Base-by-base conservation (phyloP, 2,888 invertebrate genomes). In the Salticus scenicus region DNA sequence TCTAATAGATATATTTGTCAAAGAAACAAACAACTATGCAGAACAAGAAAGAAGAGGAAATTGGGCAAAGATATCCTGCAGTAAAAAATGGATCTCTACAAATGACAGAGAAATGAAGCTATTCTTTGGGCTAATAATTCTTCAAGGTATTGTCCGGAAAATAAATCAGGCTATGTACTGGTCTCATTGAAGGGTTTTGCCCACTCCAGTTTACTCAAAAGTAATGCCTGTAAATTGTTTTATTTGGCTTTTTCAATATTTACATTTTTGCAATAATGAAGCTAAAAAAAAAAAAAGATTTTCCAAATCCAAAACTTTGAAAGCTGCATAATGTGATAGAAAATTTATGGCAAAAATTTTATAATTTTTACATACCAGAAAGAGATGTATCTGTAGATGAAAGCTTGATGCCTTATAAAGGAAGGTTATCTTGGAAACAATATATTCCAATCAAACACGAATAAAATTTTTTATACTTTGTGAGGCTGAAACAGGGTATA, bases 371-470 rank as follows among this genome's bases (percentile, higher is more conserved):
- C 64, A 74, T 74, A 74, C 74, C 20, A 0, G 73, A 28, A 51
- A 73, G 14, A 2, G 20, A 51, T 31, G n/a, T 57, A 30, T 73
- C 5, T 0, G 5, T 30, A 24, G 1, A 74, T 0, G 41, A 4
- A 31, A 2, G 74, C 20, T 30, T 31, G 33, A 1, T 88, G 37
- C 73, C 84, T 51, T 88, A 75, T 51, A 84, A 83, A 51, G 88
- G 88, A 4, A 41, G 74, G 1, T 24, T 88, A 0, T n/a, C 47
- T 2, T 82, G 67, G 57, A 87, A 77, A 27, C 88, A 89, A 71
- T 89, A 85, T 64, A 84, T 88, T 33, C 88, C 88, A 12, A 41
- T 67, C 0, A 89, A 89, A 75, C 42, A 86, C 33, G 85, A 24
- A 51, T 88, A 0, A 89, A 88, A 84, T 57, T 75, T 88, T 73